Base-by-base conservation (phyloP, 2,113 vertebrate genomes). In the Prolemur simus region DNA sequence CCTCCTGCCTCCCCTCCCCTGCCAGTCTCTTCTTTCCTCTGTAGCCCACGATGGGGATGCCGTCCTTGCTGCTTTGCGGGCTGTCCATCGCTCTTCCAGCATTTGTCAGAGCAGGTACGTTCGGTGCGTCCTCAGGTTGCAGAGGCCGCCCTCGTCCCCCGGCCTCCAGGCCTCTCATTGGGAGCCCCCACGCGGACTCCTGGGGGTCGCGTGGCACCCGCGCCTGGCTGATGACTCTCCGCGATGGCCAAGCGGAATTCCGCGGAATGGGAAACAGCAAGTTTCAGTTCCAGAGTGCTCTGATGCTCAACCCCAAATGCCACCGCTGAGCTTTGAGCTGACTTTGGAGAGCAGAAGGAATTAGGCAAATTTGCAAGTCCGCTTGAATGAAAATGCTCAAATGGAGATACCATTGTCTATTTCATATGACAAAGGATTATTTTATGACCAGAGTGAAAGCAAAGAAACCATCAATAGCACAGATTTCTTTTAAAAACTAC, bases 51-150 rank as follows among this genome's bases (percentile, higher is more conserved):
- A 60, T 73, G 91, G 56, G 42, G 54, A n/a, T 69, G 91, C 9
- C 6, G 3, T 23, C n/a, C 45, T 34, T 63, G 89, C 71, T 97
- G 80, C 39, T 97, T n/a, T 92, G 89, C 54, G 39, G 78, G 8
- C 32, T 85, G 87, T 89, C 29, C 27, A 0, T 91, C 0, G 77
- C 77, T 1, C 87, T 98, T 10, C 49, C 84, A 1, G 58, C 58
- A 6, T 39, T 69, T 5, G 64, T 71, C 37, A 5, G 14, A 74
- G 84, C 97, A 96, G 97, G 97, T 97, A 93, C 0, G 96, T 87
- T 2, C 39, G 0, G 21, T 13, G 37, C 6, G 95, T 52, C 18
- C 29, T 54, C 1, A 10, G 32, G 42, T 29, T 69, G 14, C 54
- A 4, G 58, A 9, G 9, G 15, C 49, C 5, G 4, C 7, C n/a